phyloP scores from a whole-genome alignment of 23 tunicate genomes.

The Trididemnum miniatum region DNA sequence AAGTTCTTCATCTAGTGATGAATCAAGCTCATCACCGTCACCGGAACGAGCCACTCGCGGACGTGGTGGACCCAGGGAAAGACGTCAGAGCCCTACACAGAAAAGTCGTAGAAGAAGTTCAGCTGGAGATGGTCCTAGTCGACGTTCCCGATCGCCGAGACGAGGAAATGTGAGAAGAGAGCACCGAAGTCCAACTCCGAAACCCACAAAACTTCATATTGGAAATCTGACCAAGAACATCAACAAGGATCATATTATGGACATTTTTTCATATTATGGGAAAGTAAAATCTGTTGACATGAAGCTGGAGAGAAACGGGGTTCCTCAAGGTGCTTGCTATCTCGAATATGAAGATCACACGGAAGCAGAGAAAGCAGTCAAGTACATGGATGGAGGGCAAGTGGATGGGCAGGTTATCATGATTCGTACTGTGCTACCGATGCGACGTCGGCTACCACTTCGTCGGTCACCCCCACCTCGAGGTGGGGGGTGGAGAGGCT shows the following conservation, averaged over 20 bases:
- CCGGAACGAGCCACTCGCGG: slow-evolving; percentile 42
- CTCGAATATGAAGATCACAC: slow-evolving; percentile 88
- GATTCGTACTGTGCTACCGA: slow-evolving; percentile 69
- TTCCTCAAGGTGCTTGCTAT: slow-evolving; percentile 72
- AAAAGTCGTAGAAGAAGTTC: slow-evolving; percentile 34
- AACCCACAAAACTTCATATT: slow-evolving; percentile 80
- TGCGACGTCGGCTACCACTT: slow-evolving; percentile 51
- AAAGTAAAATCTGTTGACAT: slow-evolving; percentile 83
- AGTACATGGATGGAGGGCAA: slow-evolving; percentile 97
- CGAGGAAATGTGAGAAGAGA: slow-evolving; percentile 53
- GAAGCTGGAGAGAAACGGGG: slow-evolving; percentile 60
- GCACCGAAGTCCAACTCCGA: slow-evolving; percentile 73
- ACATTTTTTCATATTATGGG: slow-evolving; percentile 90
- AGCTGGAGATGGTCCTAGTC: slow-evolving; percentile 36
- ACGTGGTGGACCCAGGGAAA: slow-evolving; percentile 52
- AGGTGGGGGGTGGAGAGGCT: slow-evolving; percentile 52
- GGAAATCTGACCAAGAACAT: slow-evolving; percentile 86
- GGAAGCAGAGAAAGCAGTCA: slow-evolving; percentile 92
- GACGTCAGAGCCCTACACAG: slow-evolving; percentile 46
- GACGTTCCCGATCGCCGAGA: slow-evolving; percentile 77
- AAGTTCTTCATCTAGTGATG: slow-evolving; percentile 52
- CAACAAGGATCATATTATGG: slow-evolving; percentile 82
- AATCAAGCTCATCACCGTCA: slow-evolving; percentile 60
- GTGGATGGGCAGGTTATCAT: slow-evolving; percentile 93
- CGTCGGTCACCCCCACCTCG: slow-evolving; percentile 53